Percentiles rank a stretch among this genome's conserved stretches.
Conservation (phyloP, 2,797 vertebrate species). For the Lagodon rhomboides region DNA sequence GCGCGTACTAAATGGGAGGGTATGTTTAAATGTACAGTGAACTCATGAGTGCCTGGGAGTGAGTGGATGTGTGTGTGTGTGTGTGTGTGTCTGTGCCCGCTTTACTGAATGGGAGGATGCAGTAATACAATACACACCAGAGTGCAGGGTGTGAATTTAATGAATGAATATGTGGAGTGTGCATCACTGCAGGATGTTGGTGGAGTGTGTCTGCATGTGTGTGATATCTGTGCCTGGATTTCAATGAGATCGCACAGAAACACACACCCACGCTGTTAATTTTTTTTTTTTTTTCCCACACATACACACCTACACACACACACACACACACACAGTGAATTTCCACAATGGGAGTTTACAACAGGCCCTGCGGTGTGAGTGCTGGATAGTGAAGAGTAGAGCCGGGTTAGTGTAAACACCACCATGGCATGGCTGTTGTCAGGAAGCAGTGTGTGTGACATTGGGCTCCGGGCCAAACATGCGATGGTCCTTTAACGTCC, state of each 20-base stretch:
- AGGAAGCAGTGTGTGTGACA: constrained; percentile 84
- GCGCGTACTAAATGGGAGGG: constrained; percentile 77
- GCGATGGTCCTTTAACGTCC: constrained; percentile 66
- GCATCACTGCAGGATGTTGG: constrained; percentile 66
- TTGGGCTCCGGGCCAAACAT: constrained; percentile 76
- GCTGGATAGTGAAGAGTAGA: constrained; percentile 55
- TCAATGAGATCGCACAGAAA: constrained; percentile 38
- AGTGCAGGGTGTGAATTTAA: constrained; percentile 80
- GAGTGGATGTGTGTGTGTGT: constrained; percentile 35
- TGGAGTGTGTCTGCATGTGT: constrained; percentile 47
- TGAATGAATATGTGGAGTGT: constrained; percentile 79
- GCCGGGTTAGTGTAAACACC: constrained; percentile 79
- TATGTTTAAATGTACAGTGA: constrained; percentile 83
- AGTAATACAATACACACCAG: constrained; percentile 78
- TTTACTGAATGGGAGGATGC: constrained; percentile 82
- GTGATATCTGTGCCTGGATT: constrained; percentile 49
- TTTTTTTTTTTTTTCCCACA: neutral
- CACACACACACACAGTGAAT: constrained; percentile 22
- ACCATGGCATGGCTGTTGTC: constrained; percentile 81
- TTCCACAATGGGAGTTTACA: constrained; percentile 58
- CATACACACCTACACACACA: constrained; percentile 13
- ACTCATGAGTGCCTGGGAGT: constrained; percentile 74
- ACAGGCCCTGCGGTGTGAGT: constrained; percentile 40
- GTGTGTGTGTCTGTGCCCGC: constrained; percentile 30
- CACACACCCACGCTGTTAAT: neutral